Conservation (phyloP, 1,140 invertebrate genomes). For the Himalopsyche phryganea region DNA sequence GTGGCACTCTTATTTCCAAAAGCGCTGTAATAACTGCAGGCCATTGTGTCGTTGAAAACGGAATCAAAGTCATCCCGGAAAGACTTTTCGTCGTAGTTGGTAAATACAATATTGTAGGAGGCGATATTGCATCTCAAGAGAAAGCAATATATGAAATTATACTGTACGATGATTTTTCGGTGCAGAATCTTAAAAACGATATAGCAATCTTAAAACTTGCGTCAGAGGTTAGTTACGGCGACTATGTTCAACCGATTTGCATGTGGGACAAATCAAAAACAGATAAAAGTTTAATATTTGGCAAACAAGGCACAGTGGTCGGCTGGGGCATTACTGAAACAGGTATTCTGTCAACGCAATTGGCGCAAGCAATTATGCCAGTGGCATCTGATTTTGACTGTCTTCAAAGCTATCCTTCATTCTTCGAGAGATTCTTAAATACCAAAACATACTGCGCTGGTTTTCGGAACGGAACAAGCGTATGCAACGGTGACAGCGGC, state of each 20-base stretch:
- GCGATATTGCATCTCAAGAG: slow-evolving; percentile 20
- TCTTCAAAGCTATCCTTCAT: slow-evolving; percentile 36
- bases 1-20: slow-evolving; percentile 20
- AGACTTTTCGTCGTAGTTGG: slow-evolving; percentile 20
- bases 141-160: slow-evolving; percentile 20
- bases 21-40: slow-evolving; percentile 22
- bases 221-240: slow-evolving; percentile 10
- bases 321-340: slow-evolving; percentile 21
- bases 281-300: slow-evolving; percentile 14
- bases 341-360: neutral
- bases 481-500: slow-evolving; percentile 42
- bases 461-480: slow-evolving; percentile 22
- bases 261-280: slow-evolving; percentile 20
- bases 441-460: slow-evolving; percentile 19
- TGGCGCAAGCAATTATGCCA: slow-evolving; percentile 37
- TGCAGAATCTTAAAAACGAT: slow-evolving; percentile 15
- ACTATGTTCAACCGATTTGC: slow-evolving; percentile 25
- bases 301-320: slow-evolving; percentile 17
- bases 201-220: slow-evolving; percentile 25
- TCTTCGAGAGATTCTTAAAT: slow-evolving; percentile 12
- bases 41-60: slow-evolving; percentile 24
- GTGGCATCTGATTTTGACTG: slow-evolving; percentile 38
- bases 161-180: slow-evolving; percentile 11
- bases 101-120: slow-evolving; percentile 26
- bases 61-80: slow-evolving; percentile 14